Evolutionary conservation across 2,888 invertebrate species (phyloP), one percentile per base, ranked within the genome.

Genomic region (Ectropis crepuscularia): DNA sequence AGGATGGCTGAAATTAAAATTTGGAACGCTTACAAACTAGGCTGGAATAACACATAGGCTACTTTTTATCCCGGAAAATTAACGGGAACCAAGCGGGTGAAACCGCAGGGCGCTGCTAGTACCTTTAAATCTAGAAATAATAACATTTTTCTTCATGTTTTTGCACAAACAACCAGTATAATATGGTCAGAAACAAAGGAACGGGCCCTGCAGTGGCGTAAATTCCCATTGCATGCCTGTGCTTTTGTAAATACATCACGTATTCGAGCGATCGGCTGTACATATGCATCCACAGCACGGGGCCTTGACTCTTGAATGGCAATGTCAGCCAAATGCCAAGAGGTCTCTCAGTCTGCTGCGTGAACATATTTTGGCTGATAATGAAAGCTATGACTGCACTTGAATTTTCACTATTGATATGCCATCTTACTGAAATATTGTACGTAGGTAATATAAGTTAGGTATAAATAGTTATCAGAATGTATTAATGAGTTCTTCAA

Each of bases 271-370:
- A 66, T 68, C 46, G 60, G 60, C 50, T 50, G 50, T 57, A 48
- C 61, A 54, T 67, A 9, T 46, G 73, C 70, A 71, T 66, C 57
- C 68, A 67, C 67, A 65, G 57, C 59, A 61, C 59, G 63, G 67
- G 72, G 75, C 80, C 80, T 82, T 83, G 82, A 82, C 80, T 82
- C 73, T 62, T 67, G 69, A 67, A 68, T 69, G 70, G 75, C 81
- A 83, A 80, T 80, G 80, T 78, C 82, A 81, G 74, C 71, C 68
- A 75, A 79, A 81, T 80, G 75, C 73, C 76, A 71, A 75, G 59
- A 65, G 59, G 51, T 63, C 55, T 61, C 42, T 28, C n/a, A 16
- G 36, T 45, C 57, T 12, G 50, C 54, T 55, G 55, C 11, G 0
- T 12, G 39, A 39, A 50, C 38, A 12, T 6, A 39, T 12, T 39